phyloP scores from a whole-genome alignment of 2,113 vertebrate species.

The Galeopterus variegatus region DNA sequence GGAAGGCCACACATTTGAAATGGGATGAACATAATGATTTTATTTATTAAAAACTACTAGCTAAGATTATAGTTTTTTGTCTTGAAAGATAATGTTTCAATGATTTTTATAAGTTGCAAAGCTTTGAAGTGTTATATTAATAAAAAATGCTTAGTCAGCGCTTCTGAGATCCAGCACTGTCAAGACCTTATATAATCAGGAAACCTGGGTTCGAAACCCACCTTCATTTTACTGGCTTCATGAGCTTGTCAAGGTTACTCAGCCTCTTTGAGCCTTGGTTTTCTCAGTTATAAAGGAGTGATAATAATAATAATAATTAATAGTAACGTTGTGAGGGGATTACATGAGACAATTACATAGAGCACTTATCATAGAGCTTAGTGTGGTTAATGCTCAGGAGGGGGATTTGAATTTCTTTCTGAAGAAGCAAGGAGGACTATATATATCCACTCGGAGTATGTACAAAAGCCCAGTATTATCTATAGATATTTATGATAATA shows the following conservation, averaged over 20 bases:
- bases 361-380: neutral
- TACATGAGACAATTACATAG: neutral
- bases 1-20: neutral
- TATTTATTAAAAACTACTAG: conserved; percentile 17
- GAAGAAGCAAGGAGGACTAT: neutral
- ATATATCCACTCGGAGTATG: neutral
- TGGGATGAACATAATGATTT: neutral
- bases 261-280: neutral
- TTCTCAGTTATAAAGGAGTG: neutral
- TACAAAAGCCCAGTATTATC: neutral
- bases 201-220: neutral
- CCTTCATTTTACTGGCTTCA: neutral
- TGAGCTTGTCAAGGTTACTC: neutral
- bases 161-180: neutral
- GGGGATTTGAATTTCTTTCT: conserved; percentile 47
- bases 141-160: neutral
- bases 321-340: neutral
- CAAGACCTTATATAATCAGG: neutral
- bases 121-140: neutral
- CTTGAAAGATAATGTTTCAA: neutral
- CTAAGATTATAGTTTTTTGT: neutral
- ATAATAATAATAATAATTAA: neutral
- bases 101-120: conserved; percentile 42
- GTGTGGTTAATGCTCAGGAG: neutral
- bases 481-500: conserved; percentile 14